Base-by-base conservation (phyloP, 2,888 invertebrate species). In the Torymus aiolomorphi region DNA sequence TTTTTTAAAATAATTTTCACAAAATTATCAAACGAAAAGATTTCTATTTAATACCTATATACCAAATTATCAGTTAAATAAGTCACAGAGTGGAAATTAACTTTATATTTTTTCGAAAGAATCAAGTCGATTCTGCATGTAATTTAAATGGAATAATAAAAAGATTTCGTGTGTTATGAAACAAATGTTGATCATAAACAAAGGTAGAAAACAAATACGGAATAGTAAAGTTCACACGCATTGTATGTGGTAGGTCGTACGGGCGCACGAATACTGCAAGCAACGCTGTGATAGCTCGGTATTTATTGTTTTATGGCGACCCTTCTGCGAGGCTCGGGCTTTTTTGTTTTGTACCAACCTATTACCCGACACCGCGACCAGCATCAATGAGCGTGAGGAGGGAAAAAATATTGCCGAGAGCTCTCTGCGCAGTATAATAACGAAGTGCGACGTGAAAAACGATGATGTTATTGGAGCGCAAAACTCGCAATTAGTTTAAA, bases 241-340 rank as follows among this genome's bases (percentile, higher is more conserved):
- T 54, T 70, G 62, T 61, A 54, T 20, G n/a, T 11, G 51, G n/a
- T 16, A 51, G 42, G 20, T 65, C 42, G 13, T 13, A 52, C 20
- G 13, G 31, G 52, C 16, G 51, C 24, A 54, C n/a, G 59, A 65
- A 62, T 52, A 51, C 20, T 63, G 69, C 16, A 69, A 66, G 66
- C 72, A 80, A 57, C 66, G 16, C 31, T 51, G 67, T 56, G 79
- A 80, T 84, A 78, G 81, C 80, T 80, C 66, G 83, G 82, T 83
- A 83, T 84, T 84, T 84, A 84, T 84, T 84, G 82, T 80, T 84
- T 84, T 84, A 84, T 81, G 79, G 82, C 75, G 80, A 78, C 81
- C 78, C 81, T 82, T 75, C 62, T 82, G 73, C 51, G 76, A 66
- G 71, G 61, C 75, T 76, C 18, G 54, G 59, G 42, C 71, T 81